phyloP scores from a whole-genome alignment of 2,113 vertebrate species.

The Guaruba guarouba region DNA sequence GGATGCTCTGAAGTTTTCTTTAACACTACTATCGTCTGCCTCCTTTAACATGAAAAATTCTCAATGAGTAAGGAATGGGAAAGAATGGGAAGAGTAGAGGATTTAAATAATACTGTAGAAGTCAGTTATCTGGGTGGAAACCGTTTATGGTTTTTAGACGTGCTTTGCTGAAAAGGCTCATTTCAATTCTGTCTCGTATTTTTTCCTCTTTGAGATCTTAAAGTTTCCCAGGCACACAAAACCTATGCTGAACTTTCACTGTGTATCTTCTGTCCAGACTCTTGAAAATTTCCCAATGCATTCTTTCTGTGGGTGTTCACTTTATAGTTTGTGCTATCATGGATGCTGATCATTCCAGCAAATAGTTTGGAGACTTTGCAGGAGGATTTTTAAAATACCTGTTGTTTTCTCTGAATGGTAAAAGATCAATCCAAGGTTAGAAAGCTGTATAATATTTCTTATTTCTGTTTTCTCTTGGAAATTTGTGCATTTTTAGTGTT shows the following conservation, averaged over 20 bases:
- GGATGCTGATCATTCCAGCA: background rate
- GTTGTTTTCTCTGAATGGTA: background rate
- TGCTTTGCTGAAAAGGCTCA: background rate
- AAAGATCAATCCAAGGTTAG: background rate
- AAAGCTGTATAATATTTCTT: background rate
- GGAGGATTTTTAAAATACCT: background rate
- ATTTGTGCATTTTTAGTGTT: background rate
- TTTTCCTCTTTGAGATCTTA: background rate
- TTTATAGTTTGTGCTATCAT: background rate
- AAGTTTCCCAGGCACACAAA: background rate
- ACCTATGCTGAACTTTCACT: background rate
- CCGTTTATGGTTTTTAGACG: background rate
- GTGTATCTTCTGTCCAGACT: background rate
- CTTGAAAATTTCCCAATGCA: background rate
- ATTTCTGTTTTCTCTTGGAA: background rate
- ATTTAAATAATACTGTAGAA: background rate
- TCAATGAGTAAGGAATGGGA: background rate
- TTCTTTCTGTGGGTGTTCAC: background rate
- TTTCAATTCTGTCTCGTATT: background rate
- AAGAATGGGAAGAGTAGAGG: background rate
- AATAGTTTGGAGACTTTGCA: background rate
- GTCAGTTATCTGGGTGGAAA: background rate
- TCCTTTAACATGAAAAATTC: background rate
- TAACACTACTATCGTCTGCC: background rate
- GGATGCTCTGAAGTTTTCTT: background rate